Conservation (phyloP, 1,140 invertebrate species). For the Drosophila asahinai region DNA sequence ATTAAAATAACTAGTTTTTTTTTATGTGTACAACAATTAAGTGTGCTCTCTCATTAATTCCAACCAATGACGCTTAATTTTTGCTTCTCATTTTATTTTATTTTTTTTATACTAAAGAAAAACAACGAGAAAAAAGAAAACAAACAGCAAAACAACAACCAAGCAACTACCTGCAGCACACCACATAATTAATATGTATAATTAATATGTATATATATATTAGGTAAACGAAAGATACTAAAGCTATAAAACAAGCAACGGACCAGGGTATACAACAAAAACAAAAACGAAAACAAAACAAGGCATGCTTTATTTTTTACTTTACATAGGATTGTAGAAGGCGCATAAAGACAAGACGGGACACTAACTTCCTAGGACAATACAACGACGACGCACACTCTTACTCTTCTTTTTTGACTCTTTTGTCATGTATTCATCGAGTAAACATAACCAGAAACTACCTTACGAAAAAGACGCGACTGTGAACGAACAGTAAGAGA, state of each 20-base stretch:
- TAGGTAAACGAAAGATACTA: constrained; percentile 57
- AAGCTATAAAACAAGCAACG: constrained; percentile 48
- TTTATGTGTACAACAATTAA: constrained; percentile 32
- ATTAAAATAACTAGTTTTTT: constrained; percentile 26
- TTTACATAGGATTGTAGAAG: constrained; percentile 54
- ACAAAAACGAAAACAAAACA: constrained; percentile 22
- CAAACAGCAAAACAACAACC: constrained; percentile 60
- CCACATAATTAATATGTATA: constrained; percentile 49
- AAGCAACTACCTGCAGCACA: constrained; percentile 74
- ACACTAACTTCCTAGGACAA: constrained; percentile 41
- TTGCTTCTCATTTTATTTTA: constrained; percentile 34
- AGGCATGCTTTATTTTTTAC: constrained; percentile 29
- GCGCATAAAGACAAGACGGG: constrained; percentile 52
- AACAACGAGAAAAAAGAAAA: constrained; percentile 16
- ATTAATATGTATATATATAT: constrained; percentile 51
- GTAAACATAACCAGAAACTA: constrained; percentile 60
- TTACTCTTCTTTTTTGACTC: constrained; percentile 19
- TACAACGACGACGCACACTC: constrained; percentile 11
- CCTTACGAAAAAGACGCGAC: constrained; percentile 57
- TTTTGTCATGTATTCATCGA: constrained; percentile 18
- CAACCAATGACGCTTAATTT: constrained; percentile 53
- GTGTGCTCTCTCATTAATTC: constrained; percentile 47
- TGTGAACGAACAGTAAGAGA: constrained; percentile 34
- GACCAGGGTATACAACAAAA: constrained; percentile 71
- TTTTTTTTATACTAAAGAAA: constrained; percentile 16